Evolutionary conservation across 2,888 invertebrate genomes (phyloP).

Genomic region (Apodemia hepburni): DNA sequence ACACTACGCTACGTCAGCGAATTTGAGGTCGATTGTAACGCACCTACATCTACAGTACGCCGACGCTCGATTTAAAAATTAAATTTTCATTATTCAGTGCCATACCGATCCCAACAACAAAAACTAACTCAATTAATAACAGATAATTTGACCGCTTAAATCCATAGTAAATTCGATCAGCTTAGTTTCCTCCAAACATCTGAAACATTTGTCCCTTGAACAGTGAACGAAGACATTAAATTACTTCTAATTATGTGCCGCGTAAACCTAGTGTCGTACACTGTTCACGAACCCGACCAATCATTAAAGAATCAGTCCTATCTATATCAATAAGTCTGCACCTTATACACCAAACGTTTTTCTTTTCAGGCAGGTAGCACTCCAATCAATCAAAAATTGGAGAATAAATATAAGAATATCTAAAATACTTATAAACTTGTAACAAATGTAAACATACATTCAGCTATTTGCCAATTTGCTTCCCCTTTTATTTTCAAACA

Average conservation of each 20-base stretch:
- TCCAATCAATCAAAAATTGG: constrained; percentile 71
- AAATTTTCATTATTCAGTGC: constrained; percentile 59
- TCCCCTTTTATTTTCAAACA: constrained; percentile 51
- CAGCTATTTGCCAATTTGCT: constrained; percentile 58
- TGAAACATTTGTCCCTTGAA: constrained; percentile 50
- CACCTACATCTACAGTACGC: constrained; percentile 61
- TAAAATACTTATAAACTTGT: constrained; percentile 83
- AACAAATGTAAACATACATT: constrained; percentile 79
- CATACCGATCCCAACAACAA: constrained; percentile 57
- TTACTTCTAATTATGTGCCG: constrained; percentile 39
- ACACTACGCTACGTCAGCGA: constrained; percentile 73
- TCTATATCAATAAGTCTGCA: constrained; percentile 3
- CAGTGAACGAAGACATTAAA: constrained; percentile 45
- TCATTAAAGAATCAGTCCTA: constrained; percentile 58
- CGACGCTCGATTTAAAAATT: constrained; percentile 61
- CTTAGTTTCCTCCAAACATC: constrained; percentile 59
- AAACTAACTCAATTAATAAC: constrained; percentile 63
- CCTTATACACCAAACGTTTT: constrained; percentile 24
- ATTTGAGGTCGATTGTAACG: constrained; percentile 67
- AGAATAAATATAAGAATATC: constrained; percentile 86
- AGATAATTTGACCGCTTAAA: constrained; percentile 71
- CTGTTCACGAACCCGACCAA: constrained; percentile 50
- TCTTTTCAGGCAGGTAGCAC: constrained; percentile 49
- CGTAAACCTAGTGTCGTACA: constrained; percentile 40
- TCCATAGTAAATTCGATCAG: constrained; percentile 79